phyloP scores from a whole-genome alignment of 1,140 invertebrate genomes.

The Dreissena rostriformis region DNA sequence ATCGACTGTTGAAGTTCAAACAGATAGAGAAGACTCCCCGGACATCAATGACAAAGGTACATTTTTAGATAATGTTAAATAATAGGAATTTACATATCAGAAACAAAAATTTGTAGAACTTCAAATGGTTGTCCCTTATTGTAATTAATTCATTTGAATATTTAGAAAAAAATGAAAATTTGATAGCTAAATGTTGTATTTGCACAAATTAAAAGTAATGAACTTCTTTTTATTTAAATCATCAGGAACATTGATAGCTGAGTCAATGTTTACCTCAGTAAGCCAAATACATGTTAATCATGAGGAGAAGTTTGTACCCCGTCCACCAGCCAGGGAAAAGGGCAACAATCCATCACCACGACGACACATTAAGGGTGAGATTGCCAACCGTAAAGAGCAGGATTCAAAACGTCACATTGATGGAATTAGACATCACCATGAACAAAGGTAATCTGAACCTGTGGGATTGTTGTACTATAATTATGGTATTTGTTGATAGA shows the following conservation, averaged over 20 bases:
- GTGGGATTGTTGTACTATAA: too few relatives aligned
- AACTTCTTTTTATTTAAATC: neutral
- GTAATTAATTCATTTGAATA: too few relatives aligned
- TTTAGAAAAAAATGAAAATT: too few relatives aligned
- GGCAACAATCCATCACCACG: constrained; percentile 17
- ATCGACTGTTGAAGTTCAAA: constrained; percentile 40
- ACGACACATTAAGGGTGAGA: neutral
- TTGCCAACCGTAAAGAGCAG: neutral
- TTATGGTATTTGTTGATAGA: too few relatives aligned
- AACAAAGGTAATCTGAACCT: constrained; percentile 66
- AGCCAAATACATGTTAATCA: constrained; percentile 37
- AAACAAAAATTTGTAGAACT: too few relatives aligned
- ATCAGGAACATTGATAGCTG: constrained; percentile 39
- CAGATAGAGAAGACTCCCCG: constrained; percentile 26
- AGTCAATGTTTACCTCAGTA: constrained; percentile 52
- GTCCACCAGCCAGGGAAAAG: constrained; percentile 48
- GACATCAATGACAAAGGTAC: constrained; percentile 23
- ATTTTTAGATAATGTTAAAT: constrained; percentile 8
- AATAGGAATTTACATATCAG: neutral
- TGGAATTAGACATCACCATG: constrained; percentile 71
- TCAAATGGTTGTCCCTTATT: too few relatives aligned
- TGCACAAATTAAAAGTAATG: too few relatives aligned
- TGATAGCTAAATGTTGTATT: too few relatives aligned
- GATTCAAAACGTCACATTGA: constrained; percentile 66
- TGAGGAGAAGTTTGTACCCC: constrained; percentile 49